Evolutionary conservation across 1,140 invertebrate genomes (phyloP), one percentile per base, ranked within the genome.

Genomic region (Drusus annulatus): DNA sequence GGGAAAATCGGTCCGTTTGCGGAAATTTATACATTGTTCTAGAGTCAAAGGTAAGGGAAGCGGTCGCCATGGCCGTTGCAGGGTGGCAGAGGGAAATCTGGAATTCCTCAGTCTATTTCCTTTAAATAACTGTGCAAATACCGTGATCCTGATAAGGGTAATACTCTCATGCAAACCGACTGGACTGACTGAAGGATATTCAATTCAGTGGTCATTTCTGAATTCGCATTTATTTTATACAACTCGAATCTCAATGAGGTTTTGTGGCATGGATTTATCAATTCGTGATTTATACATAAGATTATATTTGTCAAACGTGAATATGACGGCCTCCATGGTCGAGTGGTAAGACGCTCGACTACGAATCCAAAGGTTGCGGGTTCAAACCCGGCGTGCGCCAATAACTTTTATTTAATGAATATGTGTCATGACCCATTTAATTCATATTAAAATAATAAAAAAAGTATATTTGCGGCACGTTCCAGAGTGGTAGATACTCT

Each of bases 11-110:
- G 77, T n/a, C 78, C 79, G 60, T 71, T 71, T 78, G 51, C 76
- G 79, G 79, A 81, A 83, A 83, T 83, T 83, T 83, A 80, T 83
- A 79, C 82, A 83, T 83, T 83, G 82, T 83, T 83, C 76, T 52
- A 71, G 74, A 80, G 79, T 79, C 78, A 80, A 80, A 83, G 81
- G 79, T 80, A 81, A 80, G 68, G 79, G 79, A 81, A 79, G 21
- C 79, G 81, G 81, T 82, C 81, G 78, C 63, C 78, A 71, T 62
- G 78, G 78, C 78, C 78, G 73, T 75, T 80, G 60, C 79, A 54
- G 60, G 65, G 76, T 65, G 63, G 77, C 52, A 7, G 25, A 56
- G 52, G 79, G 73, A 78, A 79, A 79, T 81, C 82, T 76, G 79
- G 77, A 75, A 80, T 71, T 69, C 62, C 76, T 78, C 63, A 80